phyloP scores from a whole-genome alignment of 2,797 vertebrate species.

The Paedocypris micromegethes region DNA sequence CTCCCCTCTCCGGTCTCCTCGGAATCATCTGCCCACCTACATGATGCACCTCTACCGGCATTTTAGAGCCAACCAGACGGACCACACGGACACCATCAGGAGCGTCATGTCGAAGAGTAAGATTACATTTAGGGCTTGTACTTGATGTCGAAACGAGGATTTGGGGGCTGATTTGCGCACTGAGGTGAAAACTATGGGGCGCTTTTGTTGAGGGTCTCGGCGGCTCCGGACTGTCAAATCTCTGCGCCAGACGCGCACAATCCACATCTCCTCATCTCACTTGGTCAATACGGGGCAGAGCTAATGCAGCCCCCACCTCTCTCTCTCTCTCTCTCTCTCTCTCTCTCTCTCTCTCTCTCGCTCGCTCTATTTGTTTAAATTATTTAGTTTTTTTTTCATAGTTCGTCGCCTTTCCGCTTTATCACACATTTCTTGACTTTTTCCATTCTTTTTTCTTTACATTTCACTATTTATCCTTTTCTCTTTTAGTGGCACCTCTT shows the following conservation, averaged over 20 bases:
- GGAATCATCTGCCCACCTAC: slow-evolving; percentile 63
- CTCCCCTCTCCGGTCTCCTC: slow-evolving; percentile 28
- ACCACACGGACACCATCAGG: slow-evolving; percentile 71
- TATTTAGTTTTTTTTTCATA: no score
- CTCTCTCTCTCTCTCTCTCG: no score
- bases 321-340: slow-evolving; percentile 5
- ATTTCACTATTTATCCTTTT: no score
- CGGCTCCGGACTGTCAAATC: slow-evolving; percentile 57
- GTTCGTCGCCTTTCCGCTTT: no score
- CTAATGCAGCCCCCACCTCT: slow-evolving; percentile 69
- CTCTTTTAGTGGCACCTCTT: no score
- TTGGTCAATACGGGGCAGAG: slow-evolving; percentile 54
- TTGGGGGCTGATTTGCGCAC: background rate
- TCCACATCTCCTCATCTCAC: slow-evolving; percentile 72
- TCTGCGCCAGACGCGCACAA: slow-evolving; percentile 64
- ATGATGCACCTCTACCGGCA: slow-evolving; percentile 76
- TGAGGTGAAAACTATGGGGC: slow-evolving; percentile 1
- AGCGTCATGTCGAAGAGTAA: slow-evolving; percentile 76
- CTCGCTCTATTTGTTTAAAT: no score
- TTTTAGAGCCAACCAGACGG: slow-evolving; percentile 61
- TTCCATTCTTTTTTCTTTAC: no score
- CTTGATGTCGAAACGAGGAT: background rate
- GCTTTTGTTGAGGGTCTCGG: slow-evolving; percentile 19
- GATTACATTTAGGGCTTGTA: slow-evolving; percentile 10
- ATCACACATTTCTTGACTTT: no score